Base-by-base conservation (phyloP, 2,888 invertebrate species). In the Pherbina coryleti region DNA sequence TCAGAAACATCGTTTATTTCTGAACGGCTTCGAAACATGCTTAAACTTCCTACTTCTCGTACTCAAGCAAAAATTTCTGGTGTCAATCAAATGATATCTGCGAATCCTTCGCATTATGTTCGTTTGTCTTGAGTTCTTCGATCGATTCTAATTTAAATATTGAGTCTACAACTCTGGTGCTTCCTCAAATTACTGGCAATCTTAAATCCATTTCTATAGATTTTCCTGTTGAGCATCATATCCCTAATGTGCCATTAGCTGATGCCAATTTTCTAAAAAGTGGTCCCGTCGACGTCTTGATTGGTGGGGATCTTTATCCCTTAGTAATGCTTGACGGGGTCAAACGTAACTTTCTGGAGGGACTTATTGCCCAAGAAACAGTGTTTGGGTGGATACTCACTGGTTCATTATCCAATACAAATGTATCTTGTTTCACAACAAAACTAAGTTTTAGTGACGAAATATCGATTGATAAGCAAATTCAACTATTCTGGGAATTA, bases 1-100 rank as follows among this genome's bases (percentile, higher is more conserved):
- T 62, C 76, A 8, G 72, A 76, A 17, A 8, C 64, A 9, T 66
- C 71, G n/a, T 76, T 76, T 34, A 44, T 76, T 31, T 71, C 71
- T n/a, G 76, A 72, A 69, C 75, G 37, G 8, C 49, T 76, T 5
- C 69, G n/a, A 17, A 76, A 76, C 7, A 9, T 49, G 49, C 49
- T 49, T 9, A 49, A 49, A 49, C 49, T 49, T 49, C 14, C 49
- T 9, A 14, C 49, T 9, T 14, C 7, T n/a, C n/a, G n/a, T n/a
- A n/a, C n/a, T n/a, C n/a, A n/a, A n/a, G n/a, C n/a, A n/a, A n/a
- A n/a, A n/a, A n/a, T n/a, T n/a, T n/a, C n/a, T n/a, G n/a, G n/a
- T n/a, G n/a, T n/a, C n/a, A n/a, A n/a, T n/a, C n/a, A n/a, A n/a
- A n/a, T n/a, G n/a, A n/a, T n/a, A n/a, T n/a, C n/a, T n/a, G n/a